A percentile compares a stretch with the other conserved stretches of the same genome.
phyloP scores from a whole-genome alignment of 2,888 invertebrate genomes.

The Aleiodes alternator region DNA sequence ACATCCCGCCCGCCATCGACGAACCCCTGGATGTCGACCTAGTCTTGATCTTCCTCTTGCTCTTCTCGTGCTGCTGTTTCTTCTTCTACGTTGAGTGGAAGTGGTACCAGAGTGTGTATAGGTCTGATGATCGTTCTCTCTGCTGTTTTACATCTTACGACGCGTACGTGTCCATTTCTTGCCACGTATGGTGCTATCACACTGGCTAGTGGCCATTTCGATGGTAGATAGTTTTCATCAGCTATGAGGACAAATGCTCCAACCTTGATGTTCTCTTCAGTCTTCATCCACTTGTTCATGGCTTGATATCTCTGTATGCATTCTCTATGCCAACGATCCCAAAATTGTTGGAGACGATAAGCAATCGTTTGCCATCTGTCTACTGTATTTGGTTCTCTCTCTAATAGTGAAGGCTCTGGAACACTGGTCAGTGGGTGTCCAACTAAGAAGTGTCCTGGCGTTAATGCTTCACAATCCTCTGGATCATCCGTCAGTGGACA shows the following conservation, averaged over 20 bases:
- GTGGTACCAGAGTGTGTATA: too few relatives aligned
- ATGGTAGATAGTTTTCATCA: conserved; percentile 20
- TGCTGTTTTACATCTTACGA: too few relatives aligned
- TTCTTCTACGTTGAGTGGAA: too few relatives aligned
- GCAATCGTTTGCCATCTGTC: not conserved
- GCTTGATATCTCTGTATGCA: not conserved
- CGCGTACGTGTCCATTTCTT: too few relatives aligned
- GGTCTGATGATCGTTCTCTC: too few relatives aligned
- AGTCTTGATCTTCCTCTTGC: too few relatives aligned
- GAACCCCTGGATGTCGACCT: too few relatives aligned
- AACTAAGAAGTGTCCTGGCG: conserved; percentile 2
- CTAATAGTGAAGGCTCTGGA: not conserved
- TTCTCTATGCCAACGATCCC: conserved; percentile 4
- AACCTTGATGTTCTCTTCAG: not conserved
- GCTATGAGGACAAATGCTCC: not conserved
- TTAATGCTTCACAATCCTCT: not conserved
- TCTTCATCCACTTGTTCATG: not conserved
- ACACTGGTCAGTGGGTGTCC: not conserved
- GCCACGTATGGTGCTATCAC: not conserved
- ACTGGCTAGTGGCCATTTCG: conserved; percentile 16
- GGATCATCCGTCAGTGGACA: not conserved
- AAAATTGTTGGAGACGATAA: not conserved
- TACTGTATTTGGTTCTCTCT: not conserved
- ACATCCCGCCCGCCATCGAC: too few relatives aligned
- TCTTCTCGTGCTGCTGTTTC: too few relatives aligned